These are phyloP conservation scores for Adelphocoris suturalis DNA, from an alignment of 2,888 invertebrate genomes.

Conservation along the genomic window DNA sequence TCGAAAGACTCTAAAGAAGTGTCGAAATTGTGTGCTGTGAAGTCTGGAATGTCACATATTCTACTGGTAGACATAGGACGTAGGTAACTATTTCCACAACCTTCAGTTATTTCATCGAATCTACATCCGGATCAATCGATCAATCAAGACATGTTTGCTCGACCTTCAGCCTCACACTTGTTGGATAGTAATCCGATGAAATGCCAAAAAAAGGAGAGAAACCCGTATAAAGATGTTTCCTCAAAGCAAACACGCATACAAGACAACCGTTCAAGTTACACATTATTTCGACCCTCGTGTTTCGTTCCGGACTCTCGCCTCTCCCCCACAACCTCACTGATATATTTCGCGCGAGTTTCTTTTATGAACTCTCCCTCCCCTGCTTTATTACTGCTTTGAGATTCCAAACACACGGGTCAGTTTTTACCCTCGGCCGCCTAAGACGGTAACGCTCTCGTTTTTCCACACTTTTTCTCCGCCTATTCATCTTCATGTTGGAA, in stretches of 20 bases:
- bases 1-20: too few relatives aligned
- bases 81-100: too few relatives aligned
- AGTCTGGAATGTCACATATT: too few relatives aligned
- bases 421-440: slow-evolving; percentile 43
- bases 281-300: slow-evolving; percentile 45
- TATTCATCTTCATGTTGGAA: not conserved
- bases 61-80: too few relatives aligned
- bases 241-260: slow-evolving; percentile 23
- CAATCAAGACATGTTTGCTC: too few relatives aligned
- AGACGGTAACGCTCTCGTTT: slow-evolving; percentile 5
- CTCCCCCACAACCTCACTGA: not conserved
- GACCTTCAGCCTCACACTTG: not conserved
- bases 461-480: slow-evolving; percentile 8
- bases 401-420: slow-evolving; percentile 56
- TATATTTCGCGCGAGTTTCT: slow-evolving; percentile 48
- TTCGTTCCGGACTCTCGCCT: slow-evolving; percentile 1
- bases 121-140: too few relatives aligned
- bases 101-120: too few relatives aligned
- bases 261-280: slow-evolving; percentile 30
- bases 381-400: slow-evolving; percentile 49
- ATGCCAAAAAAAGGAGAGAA: not conserved
- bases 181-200: not conserved
- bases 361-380: slow-evolving; percentile 18
- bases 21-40: too few relatives aligned
- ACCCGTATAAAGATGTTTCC: slow-evolving; percentile 20